Evolutionary conservation across 2,113 vertebrate genomes (phyloP), one percentile per base, ranked within the genome.

Genomic region (Paradoxurus hermaphroditus): DNA sequence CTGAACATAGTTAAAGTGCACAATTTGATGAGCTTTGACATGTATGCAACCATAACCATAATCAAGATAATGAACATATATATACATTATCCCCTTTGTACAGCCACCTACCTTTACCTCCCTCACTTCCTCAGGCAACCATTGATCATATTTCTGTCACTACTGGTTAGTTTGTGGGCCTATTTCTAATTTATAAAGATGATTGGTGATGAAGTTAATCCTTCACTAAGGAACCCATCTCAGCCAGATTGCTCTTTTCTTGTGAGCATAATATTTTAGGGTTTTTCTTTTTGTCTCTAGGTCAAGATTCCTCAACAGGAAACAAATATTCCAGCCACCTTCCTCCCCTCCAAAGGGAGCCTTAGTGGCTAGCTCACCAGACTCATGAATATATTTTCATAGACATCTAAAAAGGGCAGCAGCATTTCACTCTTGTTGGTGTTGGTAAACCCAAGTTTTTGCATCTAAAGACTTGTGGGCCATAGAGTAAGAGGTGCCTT

Each of bases 181-280:
- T 95, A 27, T 82, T 95, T 89, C 90, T 94, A 79, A 97, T 73
- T 96, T 78, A 82, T 5, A 94, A 94, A 90, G 13, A 68, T 78
- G 25, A 29, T 39, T 77, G 25, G 27, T 83, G 92, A 19, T 46
- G 0, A 90, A 63, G 34, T 86, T 77, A 87, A 90, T 78, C 51
- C 68, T 92, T 96, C 49, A 90, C 31, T 79, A 94, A 86, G 31
- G 27, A 59, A 88, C 23, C 36, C 31, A 79, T 31, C 41, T 90
- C 41, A 90, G 44, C 36, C 79, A 86, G 36, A 86, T 78, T 94
- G 41, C 15, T 94, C 39, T 97, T 92, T 92, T 81, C 19, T 94
- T 81, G 4, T 65, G 51, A 95, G 18, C n/a, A 79, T 25, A 79
- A 46, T 9, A 86, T 92, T 92, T 95, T 49, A 92, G 21, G 59